Base-by-base conservation (phyloP, 2,888 invertebrate genomes). In the Brenthis daphne region DNA sequence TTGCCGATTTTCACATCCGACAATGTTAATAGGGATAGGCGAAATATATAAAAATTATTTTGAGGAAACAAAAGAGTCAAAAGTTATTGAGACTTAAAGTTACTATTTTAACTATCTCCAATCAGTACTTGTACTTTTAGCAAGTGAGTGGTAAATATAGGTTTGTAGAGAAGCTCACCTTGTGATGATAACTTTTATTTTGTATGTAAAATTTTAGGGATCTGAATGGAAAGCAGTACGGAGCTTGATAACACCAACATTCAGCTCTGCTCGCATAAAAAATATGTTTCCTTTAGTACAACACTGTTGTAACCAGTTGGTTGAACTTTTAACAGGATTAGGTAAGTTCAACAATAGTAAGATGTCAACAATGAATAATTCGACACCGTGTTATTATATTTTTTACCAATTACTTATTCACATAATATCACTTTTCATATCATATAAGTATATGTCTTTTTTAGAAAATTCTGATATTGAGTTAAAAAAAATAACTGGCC, bases 191-290 rank as follows among this genome's bases (percentile, higher is more conserved):
- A 48, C 14, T 47, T 48, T 37, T 2, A 50, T 61, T 50, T 14
- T 55, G 12, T 61, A 64, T 56, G 56, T 63, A 70, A 75, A 65
- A 65, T 77, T 81, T 8, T 74, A 92, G 89, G 93, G 93, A 8
- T 75, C 82, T 68, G 90, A 93, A 85, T 94, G 94, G 94, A 94
- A 94, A 82, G 83, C 83, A 57, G 91, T 94, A 3, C 82, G 94
- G 48, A 88, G 92, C 70, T 86, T 87, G n/a, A 77, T 94, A 68
- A 94, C 94, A 11, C 94, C 94, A 3, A 87, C 93, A 1, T 94
- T 94, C 76, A 93, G 94, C 74, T 93, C 94, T 13, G 87, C 92
- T n/a, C 91, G 93, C 48, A 76, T 94, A 60, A 90, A 90, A 75
- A 85, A 85, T 65, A 94, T 94, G 94, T 78, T 92, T 55, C 87